These are phyloP conservation scores for Caenorhabditis sp. DNA, from an alignment of 2,888 invertebrate genomes.

Conservation along the genomic window DNA sequence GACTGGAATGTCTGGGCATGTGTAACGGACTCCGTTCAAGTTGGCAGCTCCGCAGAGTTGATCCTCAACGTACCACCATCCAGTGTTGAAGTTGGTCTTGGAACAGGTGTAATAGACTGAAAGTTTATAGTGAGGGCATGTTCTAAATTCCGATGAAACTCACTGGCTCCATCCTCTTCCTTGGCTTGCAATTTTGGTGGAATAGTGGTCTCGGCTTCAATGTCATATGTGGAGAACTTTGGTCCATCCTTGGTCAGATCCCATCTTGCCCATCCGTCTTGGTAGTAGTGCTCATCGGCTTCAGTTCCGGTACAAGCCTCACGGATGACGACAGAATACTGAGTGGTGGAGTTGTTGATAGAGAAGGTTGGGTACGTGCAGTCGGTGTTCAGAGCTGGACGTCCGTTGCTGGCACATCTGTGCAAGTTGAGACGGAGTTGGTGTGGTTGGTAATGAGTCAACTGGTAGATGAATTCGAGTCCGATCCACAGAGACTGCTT, in stretches of 20 bases:
- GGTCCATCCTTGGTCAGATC: constrained; percentile 71
- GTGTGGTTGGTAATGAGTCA: constrained; percentile 71
- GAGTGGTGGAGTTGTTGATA: constrained; percentile 61
- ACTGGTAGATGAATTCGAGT: constrained; percentile 71
- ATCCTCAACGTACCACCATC: constrained; percentile 76
- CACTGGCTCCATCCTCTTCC: constrained; percentile 33
- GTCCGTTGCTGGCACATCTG: constrained; percentile 69
- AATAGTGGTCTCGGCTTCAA: constrained; percentile 49
- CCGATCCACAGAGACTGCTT: constrained; percentile 72
- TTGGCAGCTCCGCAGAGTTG: constrained; percentile 75
- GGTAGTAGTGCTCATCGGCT: constrained; percentile 67
- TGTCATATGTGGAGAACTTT: constrained; percentile 73
- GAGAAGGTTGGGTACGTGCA: constrained; percentile 73
- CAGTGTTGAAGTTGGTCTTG: constrained; percentile 73
- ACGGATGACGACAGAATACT: constrained; percentile 72
- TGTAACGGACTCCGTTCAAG: constrained; percentile 75
- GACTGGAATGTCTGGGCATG: constrained; percentile 69
- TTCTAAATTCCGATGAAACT: neutral
- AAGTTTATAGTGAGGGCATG: neutral
- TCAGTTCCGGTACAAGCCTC: constrained; percentile 74
- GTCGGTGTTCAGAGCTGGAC: constrained; percentile 63
- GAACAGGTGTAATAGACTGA: constrained; percentile 68
- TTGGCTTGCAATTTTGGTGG: constrained; percentile 37
- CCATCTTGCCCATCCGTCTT: constrained; percentile 79
- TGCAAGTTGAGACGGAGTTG: constrained; percentile 70